A percentile compares a stretch with the other conserved stretches of the same genome.
Conservation (phyloP, 2,113 vertebrate genomes). For the Danionella cerebrum region DNA sequence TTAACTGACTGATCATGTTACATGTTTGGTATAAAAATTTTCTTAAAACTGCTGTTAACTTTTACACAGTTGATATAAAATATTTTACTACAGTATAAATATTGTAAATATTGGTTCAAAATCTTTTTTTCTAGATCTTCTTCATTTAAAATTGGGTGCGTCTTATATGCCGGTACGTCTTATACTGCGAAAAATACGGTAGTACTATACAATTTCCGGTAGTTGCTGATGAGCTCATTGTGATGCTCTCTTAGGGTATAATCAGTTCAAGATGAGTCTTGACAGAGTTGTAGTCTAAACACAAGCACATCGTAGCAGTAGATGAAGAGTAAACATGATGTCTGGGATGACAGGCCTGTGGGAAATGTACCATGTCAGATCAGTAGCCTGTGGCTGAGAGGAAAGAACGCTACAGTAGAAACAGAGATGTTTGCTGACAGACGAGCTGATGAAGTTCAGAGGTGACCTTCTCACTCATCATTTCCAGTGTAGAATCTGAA, state of each 20-base stretch:
- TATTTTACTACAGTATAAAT: too few relatives aligned
- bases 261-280: conserved; percentile 20
- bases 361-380: conserved; percentile 14
- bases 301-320: not conserved
- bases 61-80: too few relatives aligned
- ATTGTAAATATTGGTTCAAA: too few relatives aligned
- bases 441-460: conserved; percentile 27
- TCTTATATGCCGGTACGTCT: too few relatives aligned
- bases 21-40: too few relatives aligned
- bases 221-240: too few relatives aligned
- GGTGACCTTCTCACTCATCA: not conserved
- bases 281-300: conserved; percentile 10
- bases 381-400: conserved; percentile 12
- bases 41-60: too few relatives aligned
- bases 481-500: conserved; percentile 2
- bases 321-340: conserved; percentile 29
- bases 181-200: too few relatives aligned
- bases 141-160: too few relatives aligned
- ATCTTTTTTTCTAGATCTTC: too few relatives aligned
- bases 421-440: conserved; percentile 21
- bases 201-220: too few relatives aligned
- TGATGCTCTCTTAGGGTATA: conserved; percentile 16
- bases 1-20: too few relatives aligned
- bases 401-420: not conserved
- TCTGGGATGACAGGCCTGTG: not conserved